Percentiles rank a stretch among this genome's conserved stretches.
Conservation (phyloP, 2,888 invertebrate species). For the Nineta flava region DNA sequence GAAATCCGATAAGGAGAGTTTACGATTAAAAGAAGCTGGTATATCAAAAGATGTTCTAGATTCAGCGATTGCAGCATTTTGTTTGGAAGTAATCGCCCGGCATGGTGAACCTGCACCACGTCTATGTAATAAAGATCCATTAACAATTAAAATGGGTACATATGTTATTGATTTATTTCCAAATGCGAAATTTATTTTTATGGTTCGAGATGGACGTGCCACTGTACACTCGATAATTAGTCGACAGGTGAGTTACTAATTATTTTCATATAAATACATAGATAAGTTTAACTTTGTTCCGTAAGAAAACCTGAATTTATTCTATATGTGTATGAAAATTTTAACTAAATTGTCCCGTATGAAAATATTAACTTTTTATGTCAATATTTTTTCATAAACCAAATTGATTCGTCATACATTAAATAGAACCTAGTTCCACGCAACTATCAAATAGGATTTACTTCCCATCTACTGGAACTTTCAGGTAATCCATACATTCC, state of each 20-base stretch:
- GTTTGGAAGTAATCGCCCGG: constrained; percentile 86
- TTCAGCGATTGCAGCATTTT: constrained; percentile 92
- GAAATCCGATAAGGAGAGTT: constrained; percentile 80
- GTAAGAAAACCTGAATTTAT: too few relatives aligned
- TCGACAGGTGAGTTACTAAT: constrained; percentile 50
- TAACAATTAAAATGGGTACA: constrained; percentile 91
- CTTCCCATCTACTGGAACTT: too few relatives aligned
- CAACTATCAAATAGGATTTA: too few relatives aligned
- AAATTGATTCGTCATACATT: too few relatives aligned
- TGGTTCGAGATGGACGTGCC: constrained; percentile 96
- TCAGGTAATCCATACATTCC: too few relatives aligned
- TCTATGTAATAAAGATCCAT: constrained; percentile 97
- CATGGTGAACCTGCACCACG: constrained; percentile 91
- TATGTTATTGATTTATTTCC: constrained; percentile 93
- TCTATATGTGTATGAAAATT: too few relatives aligned
- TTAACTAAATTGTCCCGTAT: too few relatives aligned
- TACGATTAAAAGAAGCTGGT: constrained; percentile 85
- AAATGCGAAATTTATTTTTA: constrained; percentile 92
- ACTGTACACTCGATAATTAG: constrained; percentile 98
- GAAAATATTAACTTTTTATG: too few relatives aligned
- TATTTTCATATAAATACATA: too few relatives aligned
- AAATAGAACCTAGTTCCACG: too few relatives aligned
- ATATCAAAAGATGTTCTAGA: constrained; percentile 83
- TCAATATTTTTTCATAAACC: too few relatives aligned
- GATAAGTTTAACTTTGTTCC: too few relatives aligned